These are phyloP conservation scores for Hoplostethus mediterraneus DNA, from an alignment of 2,797 vertebrate species.

Conservation along the genomic window DNA sequence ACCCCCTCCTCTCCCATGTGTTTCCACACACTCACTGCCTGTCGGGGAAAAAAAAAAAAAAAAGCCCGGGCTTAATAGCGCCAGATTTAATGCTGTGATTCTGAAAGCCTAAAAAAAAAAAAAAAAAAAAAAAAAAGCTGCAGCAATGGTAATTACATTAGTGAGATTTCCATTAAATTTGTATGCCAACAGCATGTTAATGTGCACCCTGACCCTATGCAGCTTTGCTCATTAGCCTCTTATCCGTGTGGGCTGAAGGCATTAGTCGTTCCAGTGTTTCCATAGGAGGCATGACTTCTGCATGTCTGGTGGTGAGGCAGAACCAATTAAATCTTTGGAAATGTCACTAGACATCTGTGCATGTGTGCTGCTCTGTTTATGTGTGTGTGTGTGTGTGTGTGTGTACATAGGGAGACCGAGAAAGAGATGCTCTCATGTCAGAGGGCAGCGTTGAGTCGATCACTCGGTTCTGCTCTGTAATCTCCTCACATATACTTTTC, in stretches of 20 bases:
- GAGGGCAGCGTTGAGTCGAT: conserved; percentile 54
- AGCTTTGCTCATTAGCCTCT: conserved; percentile 48
- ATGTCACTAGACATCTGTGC: not conserved
- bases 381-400: conserved; percentile 6
- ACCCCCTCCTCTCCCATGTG: conserved; percentile 21
- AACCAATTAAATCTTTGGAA: conserved; percentile 5
- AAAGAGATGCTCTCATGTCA: conserved; percentile 39
- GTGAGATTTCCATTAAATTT: conserved; percentile 41
- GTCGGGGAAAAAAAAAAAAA: too few species aligned
- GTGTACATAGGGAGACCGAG: conserved; percentile 25
- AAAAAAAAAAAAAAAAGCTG: conserved; percentile 35
- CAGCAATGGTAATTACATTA: conserved; percentile 40
- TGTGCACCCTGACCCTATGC: conserved; percentile 42
- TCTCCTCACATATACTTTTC: conserved; percentile 70
- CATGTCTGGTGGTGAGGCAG: not conserved
- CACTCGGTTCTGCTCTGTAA: conserved; percentile 56
- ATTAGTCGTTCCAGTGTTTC: conserved; percentile 6
- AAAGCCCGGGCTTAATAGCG: conserved; percentile 26
- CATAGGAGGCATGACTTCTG: not conserved
- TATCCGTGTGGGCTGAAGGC: conserved; percentile 15
- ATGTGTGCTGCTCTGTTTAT: conserved; percentile 4
- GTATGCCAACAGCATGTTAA: conserved; percentile 35
- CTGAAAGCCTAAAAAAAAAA: conserved; percentile 21
- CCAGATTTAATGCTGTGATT: conserved; percentile 22
- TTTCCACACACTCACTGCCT: conserved; percentile 16